Conservation (phyloP, 64 coral and sea anemone genomes). For the Stichodactyla mertensii region DNA sequence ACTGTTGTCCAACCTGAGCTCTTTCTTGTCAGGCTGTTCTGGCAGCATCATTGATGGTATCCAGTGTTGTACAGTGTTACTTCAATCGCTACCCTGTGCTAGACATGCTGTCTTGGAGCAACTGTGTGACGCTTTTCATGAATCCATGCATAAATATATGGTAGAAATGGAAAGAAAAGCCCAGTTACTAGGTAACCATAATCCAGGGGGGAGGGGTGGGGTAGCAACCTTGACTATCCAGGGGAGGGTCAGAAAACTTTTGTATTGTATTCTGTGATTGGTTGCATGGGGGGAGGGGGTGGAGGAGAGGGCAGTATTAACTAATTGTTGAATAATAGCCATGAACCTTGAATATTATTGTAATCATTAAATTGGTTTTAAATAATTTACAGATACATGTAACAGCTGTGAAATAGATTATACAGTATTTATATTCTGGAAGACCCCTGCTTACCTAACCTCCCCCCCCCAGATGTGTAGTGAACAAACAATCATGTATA, state of each 20-base stretch:
- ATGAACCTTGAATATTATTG: no score
- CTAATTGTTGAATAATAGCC: no score
- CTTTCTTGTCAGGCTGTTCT: slow-evolving; percentile 6
- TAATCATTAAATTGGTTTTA: no score
- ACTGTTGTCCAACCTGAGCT: not conserved
- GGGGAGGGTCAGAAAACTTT: not conserved
- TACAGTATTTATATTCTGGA: no score
- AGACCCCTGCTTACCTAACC: no score
- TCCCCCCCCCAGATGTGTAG: no score
- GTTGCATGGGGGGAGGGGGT: no score
- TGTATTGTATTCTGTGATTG: no score
- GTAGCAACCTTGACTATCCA: no score
- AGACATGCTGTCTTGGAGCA: slow-evolving; percentile 86
- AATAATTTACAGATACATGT: no score
- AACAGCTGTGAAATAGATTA: no score
- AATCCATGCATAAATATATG: slow-evolving; percentile 89
- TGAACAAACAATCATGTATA: not conserved
- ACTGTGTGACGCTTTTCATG: slow-evolving; percentile 92
- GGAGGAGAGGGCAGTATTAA: no score
- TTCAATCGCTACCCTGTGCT: slow-evolving; percentile 84
- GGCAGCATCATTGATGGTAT: slow-evolving; percentile 47
- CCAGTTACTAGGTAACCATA: slow-evolving; percentile 46
- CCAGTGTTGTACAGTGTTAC: slow-evolving; percentile 69
- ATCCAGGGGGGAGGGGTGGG: not conserved
- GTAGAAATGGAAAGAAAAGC: slow-evolving; percentile 76